Conservation (phyloP, 2,797 vertebrate species). For the Gambusia yucatana region DNA sequence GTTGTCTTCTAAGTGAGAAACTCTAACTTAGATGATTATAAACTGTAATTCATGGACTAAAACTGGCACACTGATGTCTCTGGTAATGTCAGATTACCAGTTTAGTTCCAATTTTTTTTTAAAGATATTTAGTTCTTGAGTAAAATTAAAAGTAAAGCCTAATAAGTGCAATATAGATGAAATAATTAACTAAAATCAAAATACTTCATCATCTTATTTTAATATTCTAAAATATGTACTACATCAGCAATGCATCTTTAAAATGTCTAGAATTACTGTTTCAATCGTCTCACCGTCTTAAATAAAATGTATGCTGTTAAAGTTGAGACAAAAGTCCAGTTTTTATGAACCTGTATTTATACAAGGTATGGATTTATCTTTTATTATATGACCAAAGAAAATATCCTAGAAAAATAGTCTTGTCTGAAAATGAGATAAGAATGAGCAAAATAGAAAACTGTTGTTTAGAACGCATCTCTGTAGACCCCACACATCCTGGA, state of each 20-base stretch:
- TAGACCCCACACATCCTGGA: not conserved
- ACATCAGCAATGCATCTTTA: not conserved
- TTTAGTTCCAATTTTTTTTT: not conserved
- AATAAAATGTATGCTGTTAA: not conserved
- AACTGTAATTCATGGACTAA: not conserved
- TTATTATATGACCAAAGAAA: not conserved
- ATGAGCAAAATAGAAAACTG: not conserved
- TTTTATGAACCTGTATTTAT: not conserved
- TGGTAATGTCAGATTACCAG: not conserved
- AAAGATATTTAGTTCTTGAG: not conserved
- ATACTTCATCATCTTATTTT: not conserved
- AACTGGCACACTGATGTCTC: not conserved
- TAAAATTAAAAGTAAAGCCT: not conserved
- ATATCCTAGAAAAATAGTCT: not conserved
- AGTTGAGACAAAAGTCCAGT: not conserved
- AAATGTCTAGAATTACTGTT: not conserved
- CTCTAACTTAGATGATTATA: not conserved
- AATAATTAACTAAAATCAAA: not conserved
- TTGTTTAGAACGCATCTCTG: not conserved
- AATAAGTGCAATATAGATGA: not conserved
- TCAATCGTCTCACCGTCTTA: not conserved
- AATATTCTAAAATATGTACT: not conserved
- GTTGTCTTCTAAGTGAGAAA: not conserved
- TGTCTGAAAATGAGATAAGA: not conserved
- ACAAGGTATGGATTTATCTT: not conserved